Evolutionary conservation across 2,797 vertebrate species (phyloP).

Genomic region (Pelochelys cantorii): DNA sequence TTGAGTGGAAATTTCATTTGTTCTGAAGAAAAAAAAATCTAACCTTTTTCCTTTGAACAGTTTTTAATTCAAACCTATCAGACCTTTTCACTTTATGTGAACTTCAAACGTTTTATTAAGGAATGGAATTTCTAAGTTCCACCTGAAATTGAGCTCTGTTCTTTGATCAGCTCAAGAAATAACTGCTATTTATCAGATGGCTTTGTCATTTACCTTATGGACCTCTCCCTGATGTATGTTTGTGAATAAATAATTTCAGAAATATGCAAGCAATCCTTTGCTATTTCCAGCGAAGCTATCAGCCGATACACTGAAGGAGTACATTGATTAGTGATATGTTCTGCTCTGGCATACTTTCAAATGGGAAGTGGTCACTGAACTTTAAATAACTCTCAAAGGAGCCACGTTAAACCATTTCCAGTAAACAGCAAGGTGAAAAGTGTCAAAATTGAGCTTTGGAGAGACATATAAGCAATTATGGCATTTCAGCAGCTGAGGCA

Average conservation of each 20-base stretch:
- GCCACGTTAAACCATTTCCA: conserved; percentile 28
- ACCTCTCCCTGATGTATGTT: neutral
- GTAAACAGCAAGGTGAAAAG: conserved; percentile 15
- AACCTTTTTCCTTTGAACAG: neutral
- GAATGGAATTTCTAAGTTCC: neutral
- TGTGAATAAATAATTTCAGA: conserved; percentile 49
- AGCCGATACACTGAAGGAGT: conserved; percentile 8
- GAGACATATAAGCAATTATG: neutral
- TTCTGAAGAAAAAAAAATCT: neutral
- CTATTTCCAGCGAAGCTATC: conserved; percentile 57
- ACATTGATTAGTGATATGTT: conserved; percentile 36
- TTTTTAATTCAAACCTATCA: neutral
- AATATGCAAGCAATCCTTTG: conserved; percentile 33
- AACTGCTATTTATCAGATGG: neutral
- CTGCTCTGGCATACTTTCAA: neutral
- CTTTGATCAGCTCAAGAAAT: neutral
- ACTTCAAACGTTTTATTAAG: neutral
- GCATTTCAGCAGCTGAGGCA: neutral
- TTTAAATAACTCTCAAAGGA: conserved; percentile 10
- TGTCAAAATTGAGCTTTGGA: neutral
- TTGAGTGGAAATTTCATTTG: neutral
- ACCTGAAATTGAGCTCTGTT: neutral
- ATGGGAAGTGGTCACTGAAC: conserved; percentile 27
- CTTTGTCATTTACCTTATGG: neutral
- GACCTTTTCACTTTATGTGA: neutral